A percentile compares a stretch with the other conserved stretches of the same genome.
These are phyloP conservation scores for Stenotaenia linearis DNA, from an alignment of 2,888 invertebrate genomes.

Conservation along the genomic window DNA sequence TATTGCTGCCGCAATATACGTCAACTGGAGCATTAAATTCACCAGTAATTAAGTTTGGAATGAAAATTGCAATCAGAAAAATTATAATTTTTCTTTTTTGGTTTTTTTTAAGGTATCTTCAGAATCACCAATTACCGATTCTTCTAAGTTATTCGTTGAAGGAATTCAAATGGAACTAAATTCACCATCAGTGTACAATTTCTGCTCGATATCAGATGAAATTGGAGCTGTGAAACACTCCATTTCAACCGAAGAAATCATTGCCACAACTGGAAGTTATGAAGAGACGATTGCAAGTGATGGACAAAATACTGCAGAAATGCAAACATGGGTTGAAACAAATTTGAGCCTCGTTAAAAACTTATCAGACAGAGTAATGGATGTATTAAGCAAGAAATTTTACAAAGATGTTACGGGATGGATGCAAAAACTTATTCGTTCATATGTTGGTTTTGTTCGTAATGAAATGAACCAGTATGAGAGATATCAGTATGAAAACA, in stretches of 20 bases:
- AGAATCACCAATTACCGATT: background rate
- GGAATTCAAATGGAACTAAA: background rate
- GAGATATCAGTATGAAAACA: background rate
- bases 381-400: background rate
- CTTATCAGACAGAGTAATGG: background rate
- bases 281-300: background rate
- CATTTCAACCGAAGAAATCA: background rate
- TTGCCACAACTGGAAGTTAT: conserved; percentile 3
- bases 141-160: background rate
- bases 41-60: background rate
- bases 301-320: background rate
- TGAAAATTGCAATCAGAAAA: too few relatives aligned
- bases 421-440: background rate
- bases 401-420: background rate
- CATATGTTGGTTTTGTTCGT: background rate
- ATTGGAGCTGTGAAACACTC: background rate
- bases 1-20: background rate
- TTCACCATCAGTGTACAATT: background rate
- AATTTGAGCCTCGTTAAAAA: background rate
- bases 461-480: background rate
- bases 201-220: background rate
- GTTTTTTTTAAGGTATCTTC: background rate
- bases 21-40: background rate
- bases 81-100: background rate
- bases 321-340: background rate